Base-by-base conservation (phyloP, 1,140 invertebrate species). In the Prorops nasuta region DNA sequence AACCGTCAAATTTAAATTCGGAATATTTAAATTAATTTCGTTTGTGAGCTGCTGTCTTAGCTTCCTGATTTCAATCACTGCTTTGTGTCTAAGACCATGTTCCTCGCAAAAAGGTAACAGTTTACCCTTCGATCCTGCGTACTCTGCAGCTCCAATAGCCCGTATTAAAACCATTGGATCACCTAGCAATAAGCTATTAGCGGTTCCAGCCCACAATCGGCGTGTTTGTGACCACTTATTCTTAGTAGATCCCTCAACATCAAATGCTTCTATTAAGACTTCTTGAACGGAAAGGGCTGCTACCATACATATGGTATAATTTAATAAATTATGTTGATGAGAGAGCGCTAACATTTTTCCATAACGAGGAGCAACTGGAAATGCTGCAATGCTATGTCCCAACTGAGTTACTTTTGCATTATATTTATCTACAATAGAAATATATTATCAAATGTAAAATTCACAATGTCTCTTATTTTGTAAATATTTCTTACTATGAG, bases 271-370 rank as follows among this genome's bases (percentile, higher is more conserved):
- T 12, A 86, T 63, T 2, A 90, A 66, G 8, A 92, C 81, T 80
- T 94, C 89, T 66, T 87, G 88, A 2, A 99, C 92, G 12, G 94
- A 94, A 0, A 99, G 78, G 0, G 92, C 93, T 1, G 96, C 86
- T 1, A 99, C 94, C 45, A 99, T 79, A 28, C 88, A 86, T 10
- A 98, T 83, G 0, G 90, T 90, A 68, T 96, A 96, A 0, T 88
- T 86, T 35, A 97, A 72, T 12, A 99, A 76, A 55, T 88, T 79
- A 39, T 93, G 85, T 58, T 97, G 92, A 60, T 94, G 86, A 31
- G 91, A 92, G 2, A 98, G 74, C 0, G 90, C 88, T 8, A 99
- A 69, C 92, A 99, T 97, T 74, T 98, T 98, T 0, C 91, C 91
- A 76, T 90, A 98, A 3, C 94, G 80, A 1, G 96, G 93, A 3